These are phyloP conservation scores for Oncorhynchus kisutch DNA, from an alignment of 2,113 vertebrate species.

Conservation along the genomic window DNA sequence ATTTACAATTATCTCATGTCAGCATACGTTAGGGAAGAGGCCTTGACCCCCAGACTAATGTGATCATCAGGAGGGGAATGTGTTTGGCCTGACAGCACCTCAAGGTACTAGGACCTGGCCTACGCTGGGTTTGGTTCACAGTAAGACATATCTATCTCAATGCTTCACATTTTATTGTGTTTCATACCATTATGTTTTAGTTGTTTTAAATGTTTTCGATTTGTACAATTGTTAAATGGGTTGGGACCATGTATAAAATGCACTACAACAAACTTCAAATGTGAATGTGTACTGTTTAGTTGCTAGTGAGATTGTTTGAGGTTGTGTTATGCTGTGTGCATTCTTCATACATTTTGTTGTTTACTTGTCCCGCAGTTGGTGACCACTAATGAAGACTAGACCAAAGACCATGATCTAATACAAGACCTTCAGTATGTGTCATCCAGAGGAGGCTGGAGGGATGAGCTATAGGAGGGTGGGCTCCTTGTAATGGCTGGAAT, in stretches of 20 bases:
- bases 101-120: too few species aligned
- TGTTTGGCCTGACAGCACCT: background rate
- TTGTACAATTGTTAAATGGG: background rate
- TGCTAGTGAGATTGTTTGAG: background rate
- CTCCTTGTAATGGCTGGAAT: too few species aligned
- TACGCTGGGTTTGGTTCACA: too few species aligned
- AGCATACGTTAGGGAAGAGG: constrained; percentile 1
- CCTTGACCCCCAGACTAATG: background rate
- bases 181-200: background rate
- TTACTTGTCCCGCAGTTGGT: too few species aligned
- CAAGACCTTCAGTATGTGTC: too few species aligned
- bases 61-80: background rate
- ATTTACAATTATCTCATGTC: background rate
- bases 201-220: background rate
- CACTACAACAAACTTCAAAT: background rate
- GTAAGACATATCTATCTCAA: too few species aligned
- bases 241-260: background rate
- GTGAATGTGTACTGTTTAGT: background rate
- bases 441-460: too few species aligned
- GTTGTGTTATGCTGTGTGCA: background rate
- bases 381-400: too few species aligned
- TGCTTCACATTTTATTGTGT: background rate
- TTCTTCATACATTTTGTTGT: too few species aligned
- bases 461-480: too few species aligned
- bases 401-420: too few species aligned